Evolutionary conservation across 2,888 invertebrate species (phyloP).

Genomic region (Craniophora ligustri): DNA sequence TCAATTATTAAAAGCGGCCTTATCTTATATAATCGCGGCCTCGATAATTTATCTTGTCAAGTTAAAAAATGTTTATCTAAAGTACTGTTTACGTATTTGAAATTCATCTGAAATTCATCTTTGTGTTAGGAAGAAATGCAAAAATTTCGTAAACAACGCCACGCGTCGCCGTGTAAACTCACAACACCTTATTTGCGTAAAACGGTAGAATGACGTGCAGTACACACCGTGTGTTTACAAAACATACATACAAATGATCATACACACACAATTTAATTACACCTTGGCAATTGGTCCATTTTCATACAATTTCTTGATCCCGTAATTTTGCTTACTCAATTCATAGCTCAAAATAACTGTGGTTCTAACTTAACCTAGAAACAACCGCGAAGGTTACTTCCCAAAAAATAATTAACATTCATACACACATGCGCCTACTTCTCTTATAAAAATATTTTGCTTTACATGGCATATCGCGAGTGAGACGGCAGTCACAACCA

Average conservation of each 20-base stretch:
- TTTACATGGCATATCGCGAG: conserved; percentile 46
- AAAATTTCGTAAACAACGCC: conserved; percentile 58
- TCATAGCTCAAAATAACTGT: not conserved
- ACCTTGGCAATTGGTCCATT: not conserved
- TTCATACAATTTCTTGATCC: too few species aligned
- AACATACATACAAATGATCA: conserved; percentile 20
- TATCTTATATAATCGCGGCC: too few species aligned
- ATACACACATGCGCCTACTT: conserved; percentile 28
- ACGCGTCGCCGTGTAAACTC: conserved; percentile 25
- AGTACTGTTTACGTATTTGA: conserved; percentile 30
- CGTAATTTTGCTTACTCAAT: not conserved
- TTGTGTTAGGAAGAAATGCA: conserved; percentile 52
- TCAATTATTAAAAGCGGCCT: too few species aligned
- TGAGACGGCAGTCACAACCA: conserved; percentile 43
- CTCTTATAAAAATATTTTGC: conserved; percentile 53
- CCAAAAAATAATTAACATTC: conserved; percentile 36
- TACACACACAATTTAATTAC: conserved; percentile 1
- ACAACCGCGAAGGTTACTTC: conserved; percentile 50
- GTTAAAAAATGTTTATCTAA: too few species aligned
- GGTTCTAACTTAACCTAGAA: conserved; percentile 23
- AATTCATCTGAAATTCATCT: conserved; percentile 58
- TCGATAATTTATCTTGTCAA: too few species aligned
- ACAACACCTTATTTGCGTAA: conserved; percentile 40
- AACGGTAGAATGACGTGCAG: conserved; percentile 35
- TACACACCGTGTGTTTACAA: conserved; percentile 30